Percentiles rank a stretch among this genome's conserved stretches.
Conservation (phyloP, 2,113 vertebrate species). For the Acrocephalus arundinaceus region DNA sequence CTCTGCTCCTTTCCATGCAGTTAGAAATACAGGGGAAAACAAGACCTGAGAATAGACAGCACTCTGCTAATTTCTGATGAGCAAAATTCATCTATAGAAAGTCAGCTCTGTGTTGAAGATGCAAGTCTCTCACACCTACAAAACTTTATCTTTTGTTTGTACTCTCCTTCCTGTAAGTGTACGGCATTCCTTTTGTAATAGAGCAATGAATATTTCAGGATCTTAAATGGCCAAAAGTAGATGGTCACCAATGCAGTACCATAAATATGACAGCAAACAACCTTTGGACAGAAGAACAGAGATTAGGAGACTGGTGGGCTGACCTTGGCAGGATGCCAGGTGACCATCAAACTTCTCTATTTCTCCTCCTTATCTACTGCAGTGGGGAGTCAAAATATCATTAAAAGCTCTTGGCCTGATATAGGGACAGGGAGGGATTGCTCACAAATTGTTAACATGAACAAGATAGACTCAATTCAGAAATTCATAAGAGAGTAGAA, state of each 20-base stretch:
- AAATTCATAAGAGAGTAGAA: not conserved
- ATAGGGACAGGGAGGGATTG: not conserved
- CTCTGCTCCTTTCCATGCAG: not conserved
- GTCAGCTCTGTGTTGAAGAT: not conserved
- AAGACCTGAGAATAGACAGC: not conserved
- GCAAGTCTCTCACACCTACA: rapidly evolving
- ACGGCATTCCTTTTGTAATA: rapidly evolving
- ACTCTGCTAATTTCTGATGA: not conserved
- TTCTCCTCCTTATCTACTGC: not conserved
- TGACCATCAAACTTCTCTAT: not conserved
- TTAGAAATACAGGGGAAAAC: not conserved
- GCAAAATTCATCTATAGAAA: not conserved
- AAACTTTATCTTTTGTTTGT: not conserved
- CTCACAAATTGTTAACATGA: not conserved
- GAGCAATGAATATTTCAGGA: not conserved
- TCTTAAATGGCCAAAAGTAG: not conserved
- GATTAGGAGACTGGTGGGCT: not conserved
- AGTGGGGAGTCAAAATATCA: not conserved
- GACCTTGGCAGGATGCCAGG: not conserved
- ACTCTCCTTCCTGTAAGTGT: not conserved
- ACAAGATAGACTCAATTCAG: not conserved
- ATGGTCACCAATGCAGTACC: not conserved
- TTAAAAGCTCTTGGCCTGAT: not conserved
- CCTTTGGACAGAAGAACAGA: not conserved
- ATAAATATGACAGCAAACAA: not conserved